phyloP scores from a whole-genome alignment of 2,113 vertebrate species.

The Coracopsis vasa region DNA sequence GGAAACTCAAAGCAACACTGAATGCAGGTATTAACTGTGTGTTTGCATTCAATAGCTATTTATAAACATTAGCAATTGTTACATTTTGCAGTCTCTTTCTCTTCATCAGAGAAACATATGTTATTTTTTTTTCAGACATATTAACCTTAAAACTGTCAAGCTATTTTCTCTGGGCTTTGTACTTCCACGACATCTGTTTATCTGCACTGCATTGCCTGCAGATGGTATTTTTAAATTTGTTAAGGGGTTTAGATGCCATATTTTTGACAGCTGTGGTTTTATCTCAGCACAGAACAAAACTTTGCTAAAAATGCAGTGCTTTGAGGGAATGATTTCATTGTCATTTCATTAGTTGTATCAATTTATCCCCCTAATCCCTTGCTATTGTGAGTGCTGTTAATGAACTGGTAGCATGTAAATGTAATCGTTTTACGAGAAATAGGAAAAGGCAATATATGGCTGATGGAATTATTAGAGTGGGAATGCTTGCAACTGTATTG shows the following conservation, averaged over 20 bases:
- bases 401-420: background rate
- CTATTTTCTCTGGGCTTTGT: slow-evolving; percentile 64
- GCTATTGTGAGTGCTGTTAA: background rate
- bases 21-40: slow-evolving; percentile 89
- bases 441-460: slow-evolving; percentile 34
- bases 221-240: slow-evolving; percentile 66
- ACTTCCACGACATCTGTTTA: slow-evolving; percentile 66
- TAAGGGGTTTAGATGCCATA: slow-evolving; percentile 47
- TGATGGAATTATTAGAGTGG: slow-evolving; percentile 51
- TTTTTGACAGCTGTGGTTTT: slow-evolving; percentile 71
- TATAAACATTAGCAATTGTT: slow-evolving; percentile 81
- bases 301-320: slow-evolving; percentile 42
- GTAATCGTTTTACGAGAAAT: slow-evolving; percentile 13
- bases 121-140: slow-evolving; percentile 54
- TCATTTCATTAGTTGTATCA: slow-evolving; percentile 27
- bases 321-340: slow-evolving; percentile 26
- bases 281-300: slow-evolving; percentile 57
- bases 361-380: background rate
- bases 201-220: slow-evolving; percentile 60
- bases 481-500: slow-evolving; percentile 39
- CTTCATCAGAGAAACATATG: slow-evolving; percentile 64
- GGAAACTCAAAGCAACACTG: slow-evolving; percentile 80
- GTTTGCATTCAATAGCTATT: slow-evolving; percentile 89
- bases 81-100: slow-evolving; percentile 25
- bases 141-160: slow-evolving; percentile 66